A percentile compares a stretch with the other conserved stretches of the same genome.
Evolutionary conservation across 2,113 vertebrate species (phyloP).

Genomic region (Lethenteron camtschaticum): DNA sequence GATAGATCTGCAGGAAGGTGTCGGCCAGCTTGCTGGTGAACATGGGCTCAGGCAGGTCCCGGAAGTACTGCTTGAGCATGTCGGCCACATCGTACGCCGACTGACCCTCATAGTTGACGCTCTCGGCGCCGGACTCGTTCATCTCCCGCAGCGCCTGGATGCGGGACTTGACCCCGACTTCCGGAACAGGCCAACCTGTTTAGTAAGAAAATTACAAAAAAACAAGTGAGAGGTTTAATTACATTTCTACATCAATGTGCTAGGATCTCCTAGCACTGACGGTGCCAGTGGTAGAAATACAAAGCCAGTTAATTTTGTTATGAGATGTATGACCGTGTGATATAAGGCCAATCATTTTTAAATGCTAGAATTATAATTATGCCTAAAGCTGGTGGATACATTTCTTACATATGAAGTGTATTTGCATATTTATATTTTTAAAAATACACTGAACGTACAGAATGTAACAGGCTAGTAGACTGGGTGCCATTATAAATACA

Average conservation of each 20-base stretch:
- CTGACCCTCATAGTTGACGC: conserved; percentile 41
- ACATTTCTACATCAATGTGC: background rate
- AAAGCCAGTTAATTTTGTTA: too few species aligned
- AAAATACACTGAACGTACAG: too few species aligned
- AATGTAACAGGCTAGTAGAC: too few species aligned
- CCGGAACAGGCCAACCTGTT: conserved; percentile 55
- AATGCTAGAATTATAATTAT: too few species aligned
- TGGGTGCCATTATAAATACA: too few species aligned
- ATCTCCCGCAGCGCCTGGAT: conserved; percentile 43
- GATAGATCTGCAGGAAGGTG: conserved; percentile 56
- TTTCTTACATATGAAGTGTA: too few species aligned
- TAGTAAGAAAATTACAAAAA: background rate
- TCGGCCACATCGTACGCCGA: conserved; percentile 53
- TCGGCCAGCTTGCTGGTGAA: conserved; percentile 53
- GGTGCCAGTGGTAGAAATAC: too few species aligned
- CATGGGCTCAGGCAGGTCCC: conserved; percentile 48
- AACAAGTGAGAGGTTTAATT: background rate
- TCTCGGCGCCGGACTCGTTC: conserved; percentile 39
- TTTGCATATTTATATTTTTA: too few species aligned
- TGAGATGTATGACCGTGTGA: too few species aligned
- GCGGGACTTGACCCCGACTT: conserved; percentile 53
- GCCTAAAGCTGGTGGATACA: too few species aligned
- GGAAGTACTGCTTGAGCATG: conserved; percentile 55
- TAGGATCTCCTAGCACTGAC: too few species aligned
- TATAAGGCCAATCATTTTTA: too few species aligned